Evolutionary conservation across 2,888 invertebrate species (phyloP).

Genomic region (Cryptocephalus moraei): DNA sequence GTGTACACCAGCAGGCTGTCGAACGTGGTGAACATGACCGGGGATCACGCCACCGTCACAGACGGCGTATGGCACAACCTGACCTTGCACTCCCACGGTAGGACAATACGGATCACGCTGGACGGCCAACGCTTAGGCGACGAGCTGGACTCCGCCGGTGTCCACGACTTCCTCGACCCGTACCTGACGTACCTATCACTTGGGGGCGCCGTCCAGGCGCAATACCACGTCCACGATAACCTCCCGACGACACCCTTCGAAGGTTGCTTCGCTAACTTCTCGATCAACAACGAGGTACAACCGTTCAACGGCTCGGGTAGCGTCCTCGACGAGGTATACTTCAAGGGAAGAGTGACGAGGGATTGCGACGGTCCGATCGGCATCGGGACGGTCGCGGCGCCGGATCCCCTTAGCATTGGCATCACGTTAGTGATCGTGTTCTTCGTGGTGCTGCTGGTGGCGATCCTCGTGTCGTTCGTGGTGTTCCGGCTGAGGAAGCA

Average conservation of each 20-base stretch:
- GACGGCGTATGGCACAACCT: slow-evolving; percentile 89
- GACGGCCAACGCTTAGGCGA: slow-evolving; percentile 66
- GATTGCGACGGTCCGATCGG: slow-evolving; percentile 72
- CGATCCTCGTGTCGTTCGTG: slow-evolving; percentile 84
- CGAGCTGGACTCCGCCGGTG: slow-evolving; percentile 74
- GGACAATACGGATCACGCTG: slow-evolving; percentile 61
- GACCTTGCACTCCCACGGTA: slow-evolving; percentile 59
- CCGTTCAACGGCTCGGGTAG: slow-evolving; percentile 83
- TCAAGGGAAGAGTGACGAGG: slow-evolving; percentile 60
- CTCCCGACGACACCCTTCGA: slow-evolving; percentile 56
- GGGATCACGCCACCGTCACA: slow-evolving; percentile 50
- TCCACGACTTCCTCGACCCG: slow-evolving; percentile 87
- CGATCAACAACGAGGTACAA: slow-evolving; percentile 80
- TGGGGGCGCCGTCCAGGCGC: slow-evolving; percentile 63
- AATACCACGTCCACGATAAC: slow-evolving; percentile 43
- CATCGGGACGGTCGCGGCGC: slow-evolving; percentile 64
- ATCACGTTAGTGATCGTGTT: slow-evolving; percentile 90
- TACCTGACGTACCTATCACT: slow-evolving; percentile 72
- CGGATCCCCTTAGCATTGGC: slow-evolving; percentile 84
- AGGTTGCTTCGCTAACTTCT: slow-evolving; percentile 85
- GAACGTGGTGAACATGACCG: slow-evolving; percentile 73
- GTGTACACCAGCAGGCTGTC: slow-evolving; percentile 73
- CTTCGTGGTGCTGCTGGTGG: slow-evolving; percentile 80
- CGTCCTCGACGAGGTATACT: slow-evolving; percentile 60
- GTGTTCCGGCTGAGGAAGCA: slow-evolving; percentile 82